phyloP scores from a whole-genome alignment of 2,113 vertebrate genomes.

The Nibea coibor region DNA sequence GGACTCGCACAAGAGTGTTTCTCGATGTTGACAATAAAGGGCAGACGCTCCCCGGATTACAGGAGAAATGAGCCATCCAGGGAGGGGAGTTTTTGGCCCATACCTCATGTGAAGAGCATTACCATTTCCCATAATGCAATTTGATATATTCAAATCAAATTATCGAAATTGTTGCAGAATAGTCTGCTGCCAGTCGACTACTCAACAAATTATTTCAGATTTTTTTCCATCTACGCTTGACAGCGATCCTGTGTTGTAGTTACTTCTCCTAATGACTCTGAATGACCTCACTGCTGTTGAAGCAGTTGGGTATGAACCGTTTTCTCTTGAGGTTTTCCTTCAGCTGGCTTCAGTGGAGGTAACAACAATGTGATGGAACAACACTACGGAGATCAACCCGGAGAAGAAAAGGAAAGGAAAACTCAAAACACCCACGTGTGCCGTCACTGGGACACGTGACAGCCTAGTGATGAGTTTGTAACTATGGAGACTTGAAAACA shows the following conservation, averaged over 20 bases:
- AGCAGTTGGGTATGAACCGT: not conserved
- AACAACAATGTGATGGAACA: not conserved
- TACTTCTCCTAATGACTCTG: not conserved
- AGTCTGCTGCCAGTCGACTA: not conserved
- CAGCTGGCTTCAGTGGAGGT: conserved; percentile 26
- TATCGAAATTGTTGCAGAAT: not conserved
- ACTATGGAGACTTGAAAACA: conserved; percentile 67
- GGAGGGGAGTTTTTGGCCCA: not conserved
- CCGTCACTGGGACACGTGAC: conserved; percentile 51
- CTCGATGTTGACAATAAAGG: not conserved
- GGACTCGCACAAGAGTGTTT: not conserved
- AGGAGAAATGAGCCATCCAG: not conserved
- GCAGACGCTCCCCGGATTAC: not conserved
- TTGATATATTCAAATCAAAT: not conserved
- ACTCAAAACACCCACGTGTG: conserved; percentile 8
- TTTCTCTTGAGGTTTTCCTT: conserved; percentile 30
- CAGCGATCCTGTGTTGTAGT: conserved; percentile 5
- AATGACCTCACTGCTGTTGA: conserved; percentile 27
- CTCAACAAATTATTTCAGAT: not conserved
- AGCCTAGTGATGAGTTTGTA: conserved; percentile 40
- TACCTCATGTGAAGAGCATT: not conserved
- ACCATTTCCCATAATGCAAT: not conserved
- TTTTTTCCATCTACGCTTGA: not conserved
- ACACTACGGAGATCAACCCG: conserved; percentile 35
- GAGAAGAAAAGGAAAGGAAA: conserved; percentile 33